Evolutionary conservation across 2,113 vertebrate genomes (phyloP).

Genomic region (Chloropsis hardwickii): DNA sequence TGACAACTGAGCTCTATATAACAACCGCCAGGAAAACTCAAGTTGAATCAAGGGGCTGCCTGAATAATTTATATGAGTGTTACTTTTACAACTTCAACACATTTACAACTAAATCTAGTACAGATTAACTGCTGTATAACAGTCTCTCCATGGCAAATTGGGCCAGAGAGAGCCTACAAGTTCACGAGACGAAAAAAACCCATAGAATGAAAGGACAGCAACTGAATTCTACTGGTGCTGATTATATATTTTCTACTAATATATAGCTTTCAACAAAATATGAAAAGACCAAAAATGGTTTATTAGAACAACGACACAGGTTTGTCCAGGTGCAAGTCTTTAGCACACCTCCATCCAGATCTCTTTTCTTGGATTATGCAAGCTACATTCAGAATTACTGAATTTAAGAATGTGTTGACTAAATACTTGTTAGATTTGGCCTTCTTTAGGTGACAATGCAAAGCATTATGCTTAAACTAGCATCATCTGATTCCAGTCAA

Average conservation of each 20-base stretch:
- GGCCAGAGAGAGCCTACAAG: background rate
- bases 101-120: slow-evolving; percentile 34
- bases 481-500: background rate
- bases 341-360: background rate
- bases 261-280: background rate
- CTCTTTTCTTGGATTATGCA: background rate
- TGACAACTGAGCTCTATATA: slow-evolving; percentile 19
- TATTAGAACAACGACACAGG: background rate
- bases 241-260: background rate
- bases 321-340: background rate
- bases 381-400: background rate
- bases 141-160: slow-evolving; percentile 7
- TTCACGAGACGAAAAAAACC: background rate
- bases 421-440: background rate
- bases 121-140: background rate
- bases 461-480: background rate
- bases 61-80: slow-evolving; percentile 54
- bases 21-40: background rate
- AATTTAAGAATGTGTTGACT: background rate
- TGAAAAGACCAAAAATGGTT: background rate
- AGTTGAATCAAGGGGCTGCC: slow-evolving; percentile 35
- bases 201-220: background rate
- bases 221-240: background rate
- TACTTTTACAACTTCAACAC: slow-evolving; percentile 56
- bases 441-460: background rate